Base-by-base conservation (phyloP, 2,113 vertebrate species). In the Odobenus rosmarus region DNA sequence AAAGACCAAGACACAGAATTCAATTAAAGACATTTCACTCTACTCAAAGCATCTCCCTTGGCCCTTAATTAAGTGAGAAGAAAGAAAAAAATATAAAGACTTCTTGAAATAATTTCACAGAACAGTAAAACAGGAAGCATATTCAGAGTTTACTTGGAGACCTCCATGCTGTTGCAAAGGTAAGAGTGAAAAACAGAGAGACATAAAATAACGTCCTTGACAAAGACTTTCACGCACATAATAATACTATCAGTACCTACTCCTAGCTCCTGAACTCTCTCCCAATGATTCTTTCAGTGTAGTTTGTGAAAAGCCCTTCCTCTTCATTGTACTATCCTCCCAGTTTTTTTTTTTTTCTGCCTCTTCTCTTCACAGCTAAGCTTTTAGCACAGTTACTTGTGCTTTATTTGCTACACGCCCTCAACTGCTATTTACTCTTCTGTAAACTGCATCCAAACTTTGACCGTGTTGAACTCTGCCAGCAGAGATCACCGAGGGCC, bases 1-100 rank as follows among this genome's bases (percentile, higher is more conserved):
- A 96, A 97, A 97, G 85, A 57, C 46, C 61, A 97, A 93, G 95
- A 90, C 72, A 88, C 7, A 92, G 96, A 97, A 97, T 97, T 91
- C 93, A 96, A 94, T 98, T 97, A 97, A 94, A 92, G 82, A 85
- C 57, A 86, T 97, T 93, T 97, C 69, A 39, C 33, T 77, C 28
- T 71, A 80, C 31, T 90, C 15, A 6, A 82, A 95, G 55, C 51
- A 76, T 46, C 72, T 93, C 87, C 80, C 94, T 93, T 81, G 79
- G 82, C 33, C 93, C 49, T 91, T 97, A 95, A 93, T 96, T 95
- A 97, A 93, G 42, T 49, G 18, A 13, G 51, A 95, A 98, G n/a
- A 49, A 90, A 88, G 21, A 62, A 94, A 89, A 87, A 72, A 74
- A 36, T 28, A 67, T 39, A 80, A 93, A 81, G 21, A 72, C 62